These are phyloP conservation scores for Ammodytes marinus DNA, from an alignment of 2,113 vertebrate genomes.

Conservation along the genomic window DNA sequence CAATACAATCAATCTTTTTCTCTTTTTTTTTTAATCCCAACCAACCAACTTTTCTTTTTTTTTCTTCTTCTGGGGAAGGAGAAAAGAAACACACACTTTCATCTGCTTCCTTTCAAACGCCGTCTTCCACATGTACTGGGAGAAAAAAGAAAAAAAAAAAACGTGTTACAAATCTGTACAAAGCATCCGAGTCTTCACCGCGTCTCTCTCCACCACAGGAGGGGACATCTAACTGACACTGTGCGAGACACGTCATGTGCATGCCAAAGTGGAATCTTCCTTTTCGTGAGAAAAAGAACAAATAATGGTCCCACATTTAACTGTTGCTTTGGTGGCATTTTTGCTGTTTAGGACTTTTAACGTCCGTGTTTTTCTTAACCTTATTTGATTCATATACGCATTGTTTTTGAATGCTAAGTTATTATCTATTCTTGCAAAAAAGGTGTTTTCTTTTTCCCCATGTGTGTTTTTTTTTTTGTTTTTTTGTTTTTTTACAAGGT, in stretches of 20 bases:
- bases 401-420: slow-evolving; percentile 82
- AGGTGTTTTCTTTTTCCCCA: slow-evolving; percentile 19
- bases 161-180: slow-evolving; percentile 75
- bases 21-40: slow-evolving; percentile 35
- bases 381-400: slow-evolving; percentile 79
- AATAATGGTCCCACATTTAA: slow-evolving; percentile 55
- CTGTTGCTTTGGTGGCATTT: slow-evolving; percentile 77
- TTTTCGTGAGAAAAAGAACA: slow-evolving; percentile 65
- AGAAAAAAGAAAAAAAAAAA: slow-evolving; percentile 37
- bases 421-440: slow-evolving; percentile 67
- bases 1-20: slow-evolving; percentile 24
- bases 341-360: slow-evolving; percentile 69
- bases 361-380: slow-evolving; percentile 75
- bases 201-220: slow-evolving; percentile 27
- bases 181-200: slow-evolving; percentile 76
- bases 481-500: slow-evolving; percentile 65
- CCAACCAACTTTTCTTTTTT: slow-evolving; percentile 45
- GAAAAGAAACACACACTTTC: slow-evolving; percentile 46
- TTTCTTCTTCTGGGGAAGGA: slow-evolving; percentile 22
- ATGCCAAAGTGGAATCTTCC: slow-evolving; percentile 83
- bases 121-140: slow-evolving; percentile 84
- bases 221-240: slow-evolving; percentile 65
- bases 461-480: slow-evolving; percentile 49
- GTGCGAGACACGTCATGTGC: slow-evolving; percentile 82
- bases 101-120: slow-evolving; percentile 80